Percentiles rank a stretch among this genome's conserved stretches.
phyloP scores from a whole-genome alignment of 2,113 vertebrate species.

The Mellivora capensis region DNA sequence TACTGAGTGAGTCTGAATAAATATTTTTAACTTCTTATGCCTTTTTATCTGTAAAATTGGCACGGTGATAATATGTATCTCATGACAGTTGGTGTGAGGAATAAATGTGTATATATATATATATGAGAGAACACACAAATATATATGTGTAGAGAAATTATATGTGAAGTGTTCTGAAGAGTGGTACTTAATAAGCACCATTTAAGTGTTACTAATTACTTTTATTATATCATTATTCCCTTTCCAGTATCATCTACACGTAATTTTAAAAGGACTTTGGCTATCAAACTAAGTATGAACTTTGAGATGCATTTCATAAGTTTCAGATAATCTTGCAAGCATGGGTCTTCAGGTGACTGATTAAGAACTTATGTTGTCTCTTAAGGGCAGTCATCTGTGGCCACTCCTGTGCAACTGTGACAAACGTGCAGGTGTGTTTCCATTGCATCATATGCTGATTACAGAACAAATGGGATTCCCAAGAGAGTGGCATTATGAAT shows the following conservation, averaged over 20 bases:
- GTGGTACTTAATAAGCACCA: background rate
- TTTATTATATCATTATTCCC: background rate
- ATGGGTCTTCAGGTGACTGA: background rate
- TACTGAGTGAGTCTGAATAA: background rate
- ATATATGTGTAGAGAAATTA: background rate
- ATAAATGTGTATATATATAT: background rate
- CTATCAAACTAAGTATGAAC: background rate
- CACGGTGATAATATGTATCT: background rate
- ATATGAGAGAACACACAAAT: background rate
- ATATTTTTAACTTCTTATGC: background rate
- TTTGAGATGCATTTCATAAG: background rate
- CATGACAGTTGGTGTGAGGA: background rate
- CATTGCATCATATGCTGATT: constrained; percentile 65
- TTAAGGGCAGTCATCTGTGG: constrained; percentile 41
- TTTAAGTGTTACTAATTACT: background rate
- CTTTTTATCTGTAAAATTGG: background rate
- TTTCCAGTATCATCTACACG: background rate
- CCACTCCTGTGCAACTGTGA: constrained; percentile 23
- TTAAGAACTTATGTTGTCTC: background rate
- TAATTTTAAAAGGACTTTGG: background rate
- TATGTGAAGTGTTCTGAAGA: background rate
- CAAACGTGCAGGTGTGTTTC: constrained; percentile 61
- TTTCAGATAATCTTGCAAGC: background rate
- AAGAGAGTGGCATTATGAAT: constrained; percentile 38
- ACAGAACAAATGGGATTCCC: constrained; percentile 54